phyloP scores from a whole-genome alignment of 37 sponge, comb jelly and placozoan genomes.

The Mnemiopsis leidyi region DNA sequence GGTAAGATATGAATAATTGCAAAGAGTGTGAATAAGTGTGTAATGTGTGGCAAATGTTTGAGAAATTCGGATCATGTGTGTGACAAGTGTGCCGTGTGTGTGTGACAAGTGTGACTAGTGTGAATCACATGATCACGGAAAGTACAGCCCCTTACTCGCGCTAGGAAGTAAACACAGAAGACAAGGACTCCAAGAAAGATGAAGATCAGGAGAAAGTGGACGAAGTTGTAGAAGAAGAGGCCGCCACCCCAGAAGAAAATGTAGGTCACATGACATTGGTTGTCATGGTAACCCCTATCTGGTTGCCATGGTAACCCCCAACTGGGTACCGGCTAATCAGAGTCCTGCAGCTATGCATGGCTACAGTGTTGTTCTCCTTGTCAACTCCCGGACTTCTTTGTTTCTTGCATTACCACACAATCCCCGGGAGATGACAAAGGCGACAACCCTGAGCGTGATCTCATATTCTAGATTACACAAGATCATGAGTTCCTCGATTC shows the following conservation, averaged over 20 bases:
- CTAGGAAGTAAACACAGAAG: slow-evolving; percentile 14
- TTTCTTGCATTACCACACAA: too few relatives aligned
- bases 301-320: background rate
- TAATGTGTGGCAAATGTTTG: background rate
- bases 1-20: background rate
- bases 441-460: too few relatives aligned
- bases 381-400: too few relatives aligned
- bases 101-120: background rate
- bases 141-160: background rate
- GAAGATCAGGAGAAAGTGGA: slow-evolving; percentile 22
- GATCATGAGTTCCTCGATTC: too few relatives aligned
- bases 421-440: too few relatives aligned
- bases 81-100: too few relatives aligned
- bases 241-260: background rate
- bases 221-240: slow-evolving; percentile 21
- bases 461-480: too few relatives aligned
- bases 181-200: slow-evolving; percentile 55
- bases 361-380: too few relatives aligned
- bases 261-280: slow-evolving; percentile 22
- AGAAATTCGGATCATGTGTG: background rate
- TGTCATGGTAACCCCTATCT: background rate
- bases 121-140: background rate
- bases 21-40: background rate
- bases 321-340: background rate
- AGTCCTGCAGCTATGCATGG: background rate